Percentiles rank a stretch among this genome's conserved stretches.
These are phyloP conservation scores for Eudorcas thomsonii DNA, from an alignment of 2,113 vertebrate species.

Conservation along the genomic window DNA sequence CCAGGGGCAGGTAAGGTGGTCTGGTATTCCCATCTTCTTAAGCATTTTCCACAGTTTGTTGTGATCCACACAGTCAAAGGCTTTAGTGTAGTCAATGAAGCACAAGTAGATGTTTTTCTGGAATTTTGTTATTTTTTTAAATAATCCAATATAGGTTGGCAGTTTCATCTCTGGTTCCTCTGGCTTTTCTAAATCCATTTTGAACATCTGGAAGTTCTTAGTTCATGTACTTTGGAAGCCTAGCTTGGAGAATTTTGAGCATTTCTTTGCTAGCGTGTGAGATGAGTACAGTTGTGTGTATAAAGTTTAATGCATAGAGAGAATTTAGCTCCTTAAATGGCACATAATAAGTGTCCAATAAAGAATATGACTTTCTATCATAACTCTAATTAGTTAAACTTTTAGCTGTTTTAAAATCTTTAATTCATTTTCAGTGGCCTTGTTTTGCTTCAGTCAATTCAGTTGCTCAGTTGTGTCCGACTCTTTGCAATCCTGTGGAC, in stretches of 20 bases:
- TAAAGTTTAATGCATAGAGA: background rate
- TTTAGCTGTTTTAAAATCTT: background rate
- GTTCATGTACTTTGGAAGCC: background rate
- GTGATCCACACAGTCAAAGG: no score
- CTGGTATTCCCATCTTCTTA: no score
- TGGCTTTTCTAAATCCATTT: background rate
- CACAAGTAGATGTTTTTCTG: no score
- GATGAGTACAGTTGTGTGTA: background rate
- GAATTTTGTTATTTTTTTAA: no score
- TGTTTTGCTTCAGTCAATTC: background rate
- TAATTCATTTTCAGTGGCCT: background rate
- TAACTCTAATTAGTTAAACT: background rate
- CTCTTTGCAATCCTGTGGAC: background rate
- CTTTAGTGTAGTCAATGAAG: no score
- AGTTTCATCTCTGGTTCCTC: background rate
- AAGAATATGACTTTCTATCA: background rate
- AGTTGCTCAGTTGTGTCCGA: background rate
- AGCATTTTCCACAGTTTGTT: no score
- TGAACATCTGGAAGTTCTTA: background rate
- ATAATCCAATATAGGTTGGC: no score
- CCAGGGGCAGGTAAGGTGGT: no score
- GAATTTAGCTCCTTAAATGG: background rate
- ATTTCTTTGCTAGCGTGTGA: background rate
- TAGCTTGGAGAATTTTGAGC: background rate
- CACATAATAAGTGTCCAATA: background rate